Conservation (phyloP, 2,113 vertebrate genomes). For the Monopterus albus region DNA sequence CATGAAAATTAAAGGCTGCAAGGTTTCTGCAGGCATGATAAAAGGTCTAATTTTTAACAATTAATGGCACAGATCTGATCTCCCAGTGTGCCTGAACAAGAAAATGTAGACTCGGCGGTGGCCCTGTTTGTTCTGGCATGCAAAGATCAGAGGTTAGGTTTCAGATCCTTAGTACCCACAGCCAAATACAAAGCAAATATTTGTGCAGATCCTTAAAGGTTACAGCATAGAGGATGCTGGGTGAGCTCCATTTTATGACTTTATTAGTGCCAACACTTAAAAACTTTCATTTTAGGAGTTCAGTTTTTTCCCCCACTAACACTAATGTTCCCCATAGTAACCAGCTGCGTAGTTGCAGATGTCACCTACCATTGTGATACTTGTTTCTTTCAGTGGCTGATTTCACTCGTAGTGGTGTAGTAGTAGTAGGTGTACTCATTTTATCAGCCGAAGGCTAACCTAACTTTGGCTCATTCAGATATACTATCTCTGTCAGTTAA, state of each 20-base stretch:
- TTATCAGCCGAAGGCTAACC: background rate
- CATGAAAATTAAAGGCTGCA: conserved; percentile 59
- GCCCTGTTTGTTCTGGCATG: conserved; percentile 14
- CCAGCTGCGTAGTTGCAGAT: conserved; percentile 19
- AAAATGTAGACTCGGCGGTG: background rate
- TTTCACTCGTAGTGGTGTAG: background rate
- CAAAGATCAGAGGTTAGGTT: background rate
- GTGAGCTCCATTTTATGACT: conserved; percentile 23
- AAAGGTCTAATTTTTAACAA: conserved; percentile 64
- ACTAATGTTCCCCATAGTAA: conserved; percentile 3
- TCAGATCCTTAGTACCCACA: background rate
- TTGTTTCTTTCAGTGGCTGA: conserved; percentile 11
- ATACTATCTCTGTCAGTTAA: background rate
- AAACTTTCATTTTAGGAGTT: conserved; percentile 2
- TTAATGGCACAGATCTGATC: conserved; percentile 57
- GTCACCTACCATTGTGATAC: background rate
- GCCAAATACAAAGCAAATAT: conserved; percentile 18
- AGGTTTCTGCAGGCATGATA: conserved; percentile 48
- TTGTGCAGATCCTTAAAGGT: background rate
- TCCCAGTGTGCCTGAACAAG: conserved; percentile 33
- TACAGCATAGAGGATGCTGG: background rate
- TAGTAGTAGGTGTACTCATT: no score
- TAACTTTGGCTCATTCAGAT: background rate
- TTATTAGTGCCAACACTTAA: conserved; percentile 1
- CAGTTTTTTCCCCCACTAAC: conserved; percentile 11